Base-by-base conservation (phyloP, 2,797 vertebrate genomes). In the Schizothorax lantsangensis region DNA sequence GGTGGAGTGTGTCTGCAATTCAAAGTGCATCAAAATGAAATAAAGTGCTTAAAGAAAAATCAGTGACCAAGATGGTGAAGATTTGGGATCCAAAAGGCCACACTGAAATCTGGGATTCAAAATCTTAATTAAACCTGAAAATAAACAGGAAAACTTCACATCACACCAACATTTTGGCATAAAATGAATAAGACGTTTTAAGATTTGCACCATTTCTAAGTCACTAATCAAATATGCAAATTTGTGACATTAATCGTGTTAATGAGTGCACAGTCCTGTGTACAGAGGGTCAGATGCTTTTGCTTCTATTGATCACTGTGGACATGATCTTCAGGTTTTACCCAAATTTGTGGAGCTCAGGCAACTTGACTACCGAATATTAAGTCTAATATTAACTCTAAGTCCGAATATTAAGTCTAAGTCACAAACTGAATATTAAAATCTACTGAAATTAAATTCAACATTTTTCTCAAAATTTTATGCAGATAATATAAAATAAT, bases 1-100 rank as follows among this genome's bases (percentile, higher is more conserved):
- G 62, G 57, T 36, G 33, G 74, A 83, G 71, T 77, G 71, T 81
- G 75, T 54, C 12, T 68, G 83, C 38, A 62, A 83, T 85, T 86
- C 36, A 81, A 77, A 26, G 33, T 49, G 71, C 62, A 78, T 78
- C 12, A 72, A 47, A 30, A 23, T 45, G 5, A 62, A 80, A 59
- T 79, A n/a, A 72, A 45, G 6, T 40, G 38, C 77, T 33, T 3
- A 10, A 36, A 40, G 52, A 19, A 14, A 78, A 74, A 64, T 83
- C 26, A 17, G 15, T 40, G 45, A 69, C 23, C 47, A 57, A 84
- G 12, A 57, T 59, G 8, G 23, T 54, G 40, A 71, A 38, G 23
- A 7, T 5, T 15, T n/a, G 23, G 9, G 17, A 75, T 75, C 19
- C 11, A n/a, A 57, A 78, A n/a, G 30, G 54, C 4, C 23, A 79